Evolutionary conservation across 1,140 invertebrate genomes (phyloP).

Genomic region (Globodera ellingtonae): DNA sequence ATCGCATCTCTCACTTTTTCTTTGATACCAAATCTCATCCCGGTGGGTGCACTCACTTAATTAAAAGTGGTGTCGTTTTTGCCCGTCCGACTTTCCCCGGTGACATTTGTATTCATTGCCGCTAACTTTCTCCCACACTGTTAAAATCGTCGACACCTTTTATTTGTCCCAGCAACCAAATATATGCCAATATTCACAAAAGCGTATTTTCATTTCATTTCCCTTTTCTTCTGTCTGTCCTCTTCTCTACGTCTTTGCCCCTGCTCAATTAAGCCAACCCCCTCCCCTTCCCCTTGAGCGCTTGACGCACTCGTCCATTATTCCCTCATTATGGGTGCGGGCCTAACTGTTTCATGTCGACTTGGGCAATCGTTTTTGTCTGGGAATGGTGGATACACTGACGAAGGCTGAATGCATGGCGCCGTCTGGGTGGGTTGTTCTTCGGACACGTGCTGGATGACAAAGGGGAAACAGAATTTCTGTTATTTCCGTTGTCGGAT

Average conservation of each 20-base stretch:
- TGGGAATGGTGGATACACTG: conserved; percentile 1
- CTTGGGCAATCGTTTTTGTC: not conserved
- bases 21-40: conserved; percentile 2
- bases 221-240: not conserved
- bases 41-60: not conserved
- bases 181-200: not conserved
- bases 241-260: not conserved
- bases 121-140: not conserved
- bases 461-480: not conserved
- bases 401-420: not conserved
- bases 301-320: conserved; percentile 5
- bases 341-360: not conserved
- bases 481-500: not conserved
- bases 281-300: not conserved
- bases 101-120: not conserved
- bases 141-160: no score
- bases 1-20: not conserved
- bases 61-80: conserved; percentile 10
- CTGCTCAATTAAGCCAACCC: conserved; percentile 5
- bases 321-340: conserved; percentile 4
- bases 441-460: not conserved
- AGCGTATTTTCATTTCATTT: not conserved
- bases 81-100: not conserved
- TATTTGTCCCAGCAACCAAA: no score
- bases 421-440: not conserved